Evolutionary conservation across 2,888 invertebrate species (phyloP).

Genomic region (Frankliniella fusca): DNA sequence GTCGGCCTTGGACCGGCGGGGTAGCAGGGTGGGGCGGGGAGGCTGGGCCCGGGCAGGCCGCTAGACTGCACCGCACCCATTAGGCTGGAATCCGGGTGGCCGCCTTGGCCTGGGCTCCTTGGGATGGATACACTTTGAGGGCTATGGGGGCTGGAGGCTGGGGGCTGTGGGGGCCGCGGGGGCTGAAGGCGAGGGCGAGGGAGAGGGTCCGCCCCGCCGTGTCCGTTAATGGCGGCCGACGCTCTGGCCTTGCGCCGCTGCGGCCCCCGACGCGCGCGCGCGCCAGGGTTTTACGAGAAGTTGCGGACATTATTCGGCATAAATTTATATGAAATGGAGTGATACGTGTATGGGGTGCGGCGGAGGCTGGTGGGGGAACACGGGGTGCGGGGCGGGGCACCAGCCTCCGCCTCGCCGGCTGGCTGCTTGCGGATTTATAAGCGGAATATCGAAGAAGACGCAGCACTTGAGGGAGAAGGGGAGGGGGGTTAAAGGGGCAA

Average conservation of each 20-base stretch:
- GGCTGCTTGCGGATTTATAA: conserved; percentile 10
- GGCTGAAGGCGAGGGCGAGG: neutral
- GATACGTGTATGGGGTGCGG: neutral
- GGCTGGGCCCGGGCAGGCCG: too few species aligned
- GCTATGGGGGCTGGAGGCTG: neutral
- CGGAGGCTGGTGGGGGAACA: neutral
- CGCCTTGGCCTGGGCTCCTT: neutral
- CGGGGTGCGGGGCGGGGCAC: neutral
- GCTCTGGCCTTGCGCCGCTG: neutral
- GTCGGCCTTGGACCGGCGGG: too few species aligned
- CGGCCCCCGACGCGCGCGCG: neutral
- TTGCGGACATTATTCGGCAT: conserved; percentile 18
- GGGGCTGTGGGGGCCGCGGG: neutral
- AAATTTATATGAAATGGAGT: conserved; percentile 19
- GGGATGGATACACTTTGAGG: neutral
- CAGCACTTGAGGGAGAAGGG: too few species aligned
- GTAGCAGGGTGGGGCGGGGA: too few species aligned
- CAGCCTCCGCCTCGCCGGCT: neutral
- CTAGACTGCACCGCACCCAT: neutral
- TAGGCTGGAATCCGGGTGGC: neutral
- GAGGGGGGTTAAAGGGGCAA: too few species aligned
- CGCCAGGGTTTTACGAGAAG: neutral
- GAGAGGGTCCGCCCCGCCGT: neutral
- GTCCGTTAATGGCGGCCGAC: neutral
- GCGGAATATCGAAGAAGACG: conserved; percentile 3